These are phyloP conservation scores for Rachycentron canadum DNA, from an alignment of 2,797 vertebrate genomes.

Conservation along the genomic window DNA sequence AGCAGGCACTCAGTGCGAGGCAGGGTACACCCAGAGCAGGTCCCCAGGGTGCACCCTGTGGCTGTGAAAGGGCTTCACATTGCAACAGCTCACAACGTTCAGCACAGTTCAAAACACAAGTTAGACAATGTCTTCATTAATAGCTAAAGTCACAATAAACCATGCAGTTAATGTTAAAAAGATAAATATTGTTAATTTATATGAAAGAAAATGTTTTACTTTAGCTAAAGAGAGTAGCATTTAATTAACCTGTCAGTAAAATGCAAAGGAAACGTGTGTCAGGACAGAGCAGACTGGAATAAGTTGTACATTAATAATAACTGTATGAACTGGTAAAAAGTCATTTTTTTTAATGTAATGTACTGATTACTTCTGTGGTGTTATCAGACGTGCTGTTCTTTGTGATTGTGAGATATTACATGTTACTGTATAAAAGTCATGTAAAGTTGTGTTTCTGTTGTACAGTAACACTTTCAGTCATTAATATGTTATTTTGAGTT, in stretches of 20 bases:
- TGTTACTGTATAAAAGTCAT: no score
- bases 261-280: no score
- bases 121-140: no score
- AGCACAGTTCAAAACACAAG: background rate
- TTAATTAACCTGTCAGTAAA: no score
- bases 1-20: conserved; percentile 31
- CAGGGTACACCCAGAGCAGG: background rate
- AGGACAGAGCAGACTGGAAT: background rate
- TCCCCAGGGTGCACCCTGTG: background rate
- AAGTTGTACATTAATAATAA: background rate
- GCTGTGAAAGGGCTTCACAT: background rate
- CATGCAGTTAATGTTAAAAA: background rate
- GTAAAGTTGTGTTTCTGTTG: background rate
- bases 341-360: background rate
- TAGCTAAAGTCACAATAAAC: background rate
- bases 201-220: background rate
- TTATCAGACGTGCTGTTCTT: no score
- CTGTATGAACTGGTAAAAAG: no score
- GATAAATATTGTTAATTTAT: background rate
- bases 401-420: no score
- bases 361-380: background rate
- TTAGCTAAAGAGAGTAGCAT: background rate
- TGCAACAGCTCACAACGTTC: background rate
- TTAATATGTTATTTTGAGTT: background rate
- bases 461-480: background rate